Percentiles rank a stretch among this genome's conserved stretches.
These are phyloP conservation scores for Engraulis encrasicolus DNA, from an alignment of 2,113 vertebrate species.

Conservation along the genomic window DNA sequence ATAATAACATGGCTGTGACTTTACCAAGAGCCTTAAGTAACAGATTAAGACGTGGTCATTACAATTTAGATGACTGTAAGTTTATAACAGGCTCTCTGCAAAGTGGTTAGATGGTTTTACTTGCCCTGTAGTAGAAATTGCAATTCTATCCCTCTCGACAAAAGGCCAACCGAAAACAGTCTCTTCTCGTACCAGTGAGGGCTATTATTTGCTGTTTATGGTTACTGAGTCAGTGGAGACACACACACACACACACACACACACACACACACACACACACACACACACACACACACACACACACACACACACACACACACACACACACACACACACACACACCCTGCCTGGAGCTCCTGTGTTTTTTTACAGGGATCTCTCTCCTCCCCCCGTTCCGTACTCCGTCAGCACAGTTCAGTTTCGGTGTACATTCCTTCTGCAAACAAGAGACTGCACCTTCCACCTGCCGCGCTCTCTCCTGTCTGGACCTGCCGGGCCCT, in stretches of 20 bases:
- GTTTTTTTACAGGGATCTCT: not conserved
- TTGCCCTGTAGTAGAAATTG: not conserved
- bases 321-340: not conserved
- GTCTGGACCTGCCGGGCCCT: constrained; percentile 12
- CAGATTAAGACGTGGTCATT: too few species aligned
- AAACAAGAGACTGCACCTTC: not conserved
- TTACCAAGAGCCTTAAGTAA: too few species aligned
- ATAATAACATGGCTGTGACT: too few species aligned
- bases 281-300: not conserved
- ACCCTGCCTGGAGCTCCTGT: not conserved
- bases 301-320: not conserved
- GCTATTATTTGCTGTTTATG: not conserved
- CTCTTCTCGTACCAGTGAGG: not conserved
- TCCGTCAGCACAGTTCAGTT: constrained; percentile 25
- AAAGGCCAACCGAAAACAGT: not conserved
- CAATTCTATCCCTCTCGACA: not conserved
- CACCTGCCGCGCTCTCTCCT: constrained; percentile 10
- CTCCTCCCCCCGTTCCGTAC: not conserved
- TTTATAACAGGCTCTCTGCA: too few species aligned
- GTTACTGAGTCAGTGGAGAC: not conserved
- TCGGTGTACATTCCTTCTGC: constrained; percentile 25
- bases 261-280: not conserved
- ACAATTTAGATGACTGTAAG: too few species aligned
- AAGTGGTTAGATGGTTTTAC: not conserved
- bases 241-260: not conserved